Evolutionary conservation across 2,797 vertebrate species (phyloP).

Genomic region (Lithobates pipiens): DNA sequence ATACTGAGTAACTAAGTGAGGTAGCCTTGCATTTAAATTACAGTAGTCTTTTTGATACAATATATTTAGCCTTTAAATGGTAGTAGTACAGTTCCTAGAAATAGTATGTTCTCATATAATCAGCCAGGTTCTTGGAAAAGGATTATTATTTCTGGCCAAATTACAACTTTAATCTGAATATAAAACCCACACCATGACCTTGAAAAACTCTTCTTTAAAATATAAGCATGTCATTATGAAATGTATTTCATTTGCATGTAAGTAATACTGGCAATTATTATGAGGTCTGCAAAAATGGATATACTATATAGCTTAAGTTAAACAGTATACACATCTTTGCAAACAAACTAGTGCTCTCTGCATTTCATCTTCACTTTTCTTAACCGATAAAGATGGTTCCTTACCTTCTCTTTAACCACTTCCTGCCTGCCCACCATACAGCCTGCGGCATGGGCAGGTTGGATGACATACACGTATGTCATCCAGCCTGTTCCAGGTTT

Average conservation of each 20-base stretch:
- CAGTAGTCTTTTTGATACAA: not conserved
- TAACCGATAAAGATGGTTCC: too few species aligned
- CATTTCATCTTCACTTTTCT: not conserved
- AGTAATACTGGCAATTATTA: not conserved
- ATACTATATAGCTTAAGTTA: not conserved
- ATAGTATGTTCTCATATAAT: not conserved
- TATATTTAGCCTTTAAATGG: too few species aligned
- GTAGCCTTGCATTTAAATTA: not conserved
- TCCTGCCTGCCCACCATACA: too few species aligned
- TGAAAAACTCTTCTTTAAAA: not conserved
- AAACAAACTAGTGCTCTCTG: not conserved
- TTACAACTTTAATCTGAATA: not conserved
- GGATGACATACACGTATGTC: too few species aligned
- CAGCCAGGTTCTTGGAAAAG: constrained; percentile 23
- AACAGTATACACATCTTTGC: not conserved
- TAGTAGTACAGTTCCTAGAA: constrained; percentile 10
- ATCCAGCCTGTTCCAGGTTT: too few species aligned
- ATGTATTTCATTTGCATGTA: not conserved
- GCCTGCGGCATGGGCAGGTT: too few species aligned
- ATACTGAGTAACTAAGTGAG: too few species aligned
- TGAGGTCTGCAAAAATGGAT: not conserved
- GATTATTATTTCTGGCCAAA: constrained; percentile 12
- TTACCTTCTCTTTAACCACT: too few species aligned
- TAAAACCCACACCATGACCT: constrained; percentile 1
- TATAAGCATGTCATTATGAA: not conserved